Conservation (phyloP, 2,797 vertebrate genomes). For the Melanotaenia nigrans region DNA sequence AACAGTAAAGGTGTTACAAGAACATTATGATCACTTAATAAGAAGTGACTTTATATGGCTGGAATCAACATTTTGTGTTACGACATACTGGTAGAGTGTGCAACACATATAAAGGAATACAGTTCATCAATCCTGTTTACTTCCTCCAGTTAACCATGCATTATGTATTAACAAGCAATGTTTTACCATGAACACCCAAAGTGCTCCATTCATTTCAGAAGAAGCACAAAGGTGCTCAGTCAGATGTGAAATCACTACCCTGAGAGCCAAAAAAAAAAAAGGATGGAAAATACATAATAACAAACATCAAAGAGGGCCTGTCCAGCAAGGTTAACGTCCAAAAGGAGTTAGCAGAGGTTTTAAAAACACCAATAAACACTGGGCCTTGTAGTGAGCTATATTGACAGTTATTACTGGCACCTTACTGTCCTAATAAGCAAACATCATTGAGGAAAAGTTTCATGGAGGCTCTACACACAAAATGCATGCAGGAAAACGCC, state of each 20-base stretch:
- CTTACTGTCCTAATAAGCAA: constrained; percentile 55
- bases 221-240: constrained; percentile 47
- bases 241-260: constrained; percentile 70
- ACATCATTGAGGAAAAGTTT: constrained; percentile 52
- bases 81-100: not conserved
- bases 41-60: not conserved
- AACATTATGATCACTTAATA: not conserved
- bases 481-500: constrained; percentile 52
- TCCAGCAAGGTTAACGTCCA: constrained; percentile 63
- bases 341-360: constrained; percentile 61
- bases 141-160: not conserved
- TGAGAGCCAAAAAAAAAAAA: constrained; percentile 29
- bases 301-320: constrained; percentile 67
- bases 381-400: constrained; percentile 43
- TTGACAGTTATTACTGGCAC: constrained; percentile 60
- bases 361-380: constrained; percentile 70
- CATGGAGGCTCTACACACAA: constrained; percentile 37
- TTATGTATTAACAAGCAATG: not conserved
- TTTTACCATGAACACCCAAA: constrained; percentile 6
- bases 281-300: constrained; percentile 72
- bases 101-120: not conserved
- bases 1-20: not conserved
- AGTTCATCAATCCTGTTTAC: not conserved
- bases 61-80: not conserved
- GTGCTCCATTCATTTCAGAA: not conserved